Evolutionary conservation across 2,888 invertebrate genomes (phyloP), one percentile per base, ranked within the genome.

Genomic region (Aspidiotus destructor): DNA sequence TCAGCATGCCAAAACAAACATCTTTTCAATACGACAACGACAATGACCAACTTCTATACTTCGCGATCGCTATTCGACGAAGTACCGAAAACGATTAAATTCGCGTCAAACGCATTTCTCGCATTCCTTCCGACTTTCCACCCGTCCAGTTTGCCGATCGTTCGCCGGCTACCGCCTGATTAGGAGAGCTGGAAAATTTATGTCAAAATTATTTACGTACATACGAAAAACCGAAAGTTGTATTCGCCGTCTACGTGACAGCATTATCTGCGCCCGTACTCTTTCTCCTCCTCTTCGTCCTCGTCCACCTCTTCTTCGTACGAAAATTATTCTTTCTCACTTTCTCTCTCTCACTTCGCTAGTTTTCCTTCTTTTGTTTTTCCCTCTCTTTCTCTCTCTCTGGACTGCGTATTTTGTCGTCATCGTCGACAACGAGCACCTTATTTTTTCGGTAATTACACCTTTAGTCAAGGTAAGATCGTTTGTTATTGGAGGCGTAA

Each of bases 1-100:
- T 64, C 64, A 64, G 16, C 64, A 55, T 64, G 64, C 64, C 64
- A 64, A 64, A 64, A 55, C 42, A 64, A 64, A 64, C 64, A 44
- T 64, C 64, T 42, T 64, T 64, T 55, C 48, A 48, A 48, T 48
- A 48, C n/a, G n/a, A 11, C 11, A 3, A 48, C 11, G 11, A 11
- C 48, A 48, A n/a, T n/a, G n/a, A 13, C 48, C 48, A n/a, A 48
- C 48, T 48, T 48, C 48, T 48, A 13, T 48, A 11, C 11, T 48
- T 13, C 6, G n/a, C 48, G 48, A 48, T 48, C 48, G 48, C 48
- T n/a, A 48, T 48, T 48, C 48, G 10, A 13, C 11, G n/a, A 28
- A 28, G 28, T 28, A 48, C 10, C n/a, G 48, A 48, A 48, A 48
- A 48, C n/a, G 11, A 48, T 48, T n/a, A n/a, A 11, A 48, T 28